Conservation (phyloP, 2,113 vertebrate genomes). For the Turnix velox region DNA sequence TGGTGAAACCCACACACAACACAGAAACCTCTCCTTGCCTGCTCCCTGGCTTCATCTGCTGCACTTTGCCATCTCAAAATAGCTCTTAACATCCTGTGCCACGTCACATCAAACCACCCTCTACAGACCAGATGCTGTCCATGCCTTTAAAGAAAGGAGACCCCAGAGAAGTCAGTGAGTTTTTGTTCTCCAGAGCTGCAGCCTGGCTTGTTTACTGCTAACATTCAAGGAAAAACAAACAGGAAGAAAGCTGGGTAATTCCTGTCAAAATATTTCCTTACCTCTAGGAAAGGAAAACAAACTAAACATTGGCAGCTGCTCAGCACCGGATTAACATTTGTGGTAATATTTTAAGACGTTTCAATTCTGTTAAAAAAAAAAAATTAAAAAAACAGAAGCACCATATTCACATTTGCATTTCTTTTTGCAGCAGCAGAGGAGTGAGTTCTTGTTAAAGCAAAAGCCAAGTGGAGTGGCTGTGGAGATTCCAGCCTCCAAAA, state of each 20-base stretch:
- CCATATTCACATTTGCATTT: not conserved
- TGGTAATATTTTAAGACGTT: not conserved
- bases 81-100: not conserved
- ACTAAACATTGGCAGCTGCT: not conserved
- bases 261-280: constrained; percentile 22
- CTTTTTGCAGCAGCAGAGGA: not conserved
- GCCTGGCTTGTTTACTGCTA: not conserved
- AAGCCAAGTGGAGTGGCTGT: not conserved
- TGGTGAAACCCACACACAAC: too few relatives aligned
- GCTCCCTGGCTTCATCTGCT: fast-evolving
- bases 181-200: not conserved
- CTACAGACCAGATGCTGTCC: not conserved
- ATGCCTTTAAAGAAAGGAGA: too few relatives aligned
- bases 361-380: not conserved
- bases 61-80: not conserved
- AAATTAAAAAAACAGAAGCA: not conserved
- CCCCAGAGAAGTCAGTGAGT: too few relatives aligned
- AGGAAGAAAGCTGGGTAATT: not conserved
- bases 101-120: fast-evolving
- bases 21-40: fast-evolving
- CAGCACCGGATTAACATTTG: not conserved
- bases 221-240: not conserved
- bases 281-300: constrained; percentile 10
- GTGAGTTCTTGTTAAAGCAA: not conserved
- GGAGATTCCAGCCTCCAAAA: not conserved